Evolutionary conservation across 1,140 invertebrate species (phyloP).

Genomic region (Orchestia grillus): DNA sequence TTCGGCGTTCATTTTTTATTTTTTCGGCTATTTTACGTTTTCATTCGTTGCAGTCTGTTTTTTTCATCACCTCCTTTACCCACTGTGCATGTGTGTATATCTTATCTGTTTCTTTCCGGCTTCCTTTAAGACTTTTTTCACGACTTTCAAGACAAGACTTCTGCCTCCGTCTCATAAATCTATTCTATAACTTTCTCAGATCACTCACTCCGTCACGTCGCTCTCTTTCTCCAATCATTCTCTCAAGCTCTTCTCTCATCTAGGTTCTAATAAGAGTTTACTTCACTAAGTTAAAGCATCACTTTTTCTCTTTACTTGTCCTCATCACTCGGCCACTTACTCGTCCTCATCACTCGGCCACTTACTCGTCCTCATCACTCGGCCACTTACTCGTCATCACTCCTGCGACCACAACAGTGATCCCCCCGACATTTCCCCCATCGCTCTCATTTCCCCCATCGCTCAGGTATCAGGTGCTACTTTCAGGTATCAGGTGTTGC

Average conservation of each 20-base stretch:
- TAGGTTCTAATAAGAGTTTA: not conserved
- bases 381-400: not conserved
- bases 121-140: too few species aligned
- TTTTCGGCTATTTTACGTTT: too few species aligned
- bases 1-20: too few species aligned
- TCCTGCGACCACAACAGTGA: not conserved
- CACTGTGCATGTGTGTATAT: too few species aligned
- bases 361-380: not conserved
- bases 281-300: not conserved
- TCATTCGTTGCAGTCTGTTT: too few species aligned
- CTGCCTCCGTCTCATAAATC: too few species aligned
- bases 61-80: too few species aligned
- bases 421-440: not conserved
- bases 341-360: not conserved
- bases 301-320: not conserved
- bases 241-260: not conserved
- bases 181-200: not conserved
- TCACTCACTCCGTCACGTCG: not conserved
- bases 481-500: too few species aligned
- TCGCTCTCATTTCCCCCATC: not conserved
- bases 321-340: not conserved
- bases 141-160: too few species aligned
- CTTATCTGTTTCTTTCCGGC: too few species aligned
- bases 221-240: not conserved
- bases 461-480: too few species aligned